phyloP scores from a whole-genome alignment of 2,888 invertebrate genomes.

The Drosophila kambysellisi region DNA sequence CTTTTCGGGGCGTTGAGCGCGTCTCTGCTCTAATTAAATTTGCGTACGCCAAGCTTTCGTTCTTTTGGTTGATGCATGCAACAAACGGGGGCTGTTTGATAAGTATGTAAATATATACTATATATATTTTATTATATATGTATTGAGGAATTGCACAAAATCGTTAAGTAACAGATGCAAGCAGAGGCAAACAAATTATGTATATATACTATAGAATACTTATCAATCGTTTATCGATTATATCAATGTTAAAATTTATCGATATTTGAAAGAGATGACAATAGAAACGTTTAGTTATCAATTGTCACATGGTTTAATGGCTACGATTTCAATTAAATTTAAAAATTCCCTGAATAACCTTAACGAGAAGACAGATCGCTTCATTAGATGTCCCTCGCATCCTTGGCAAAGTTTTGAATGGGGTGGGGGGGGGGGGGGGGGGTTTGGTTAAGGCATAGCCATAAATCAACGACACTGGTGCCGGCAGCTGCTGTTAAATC shows the following conservation, averaged over 20 bases:
- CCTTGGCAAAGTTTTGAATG: constrained; percentile 42
- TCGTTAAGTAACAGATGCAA: not conserved
- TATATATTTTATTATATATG: not conserved
- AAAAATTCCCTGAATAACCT: not conserved
- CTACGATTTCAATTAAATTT: not conserved
- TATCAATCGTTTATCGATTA: not conserved
- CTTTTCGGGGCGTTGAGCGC: constrained; percentile 38
- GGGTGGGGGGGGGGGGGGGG: not conserved
- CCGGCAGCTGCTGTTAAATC: constrained; percentile 67
- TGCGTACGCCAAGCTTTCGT: constrained; percentile 40
- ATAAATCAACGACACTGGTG: constrained; percentile 65
- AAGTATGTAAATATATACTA: not conserved
- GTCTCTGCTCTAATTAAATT: constrained; percentile 71
- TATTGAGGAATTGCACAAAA: not conserved
- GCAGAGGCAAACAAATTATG: not conserved
- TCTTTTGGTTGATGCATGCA: constrained; percentile 14
- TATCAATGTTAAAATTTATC: not conserved
- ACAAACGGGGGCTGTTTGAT: constrained; percentile 10
- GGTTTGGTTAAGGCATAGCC: constrained; percentile 32
- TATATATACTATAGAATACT: too few relatives aligned
- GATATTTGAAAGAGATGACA: not conserved
- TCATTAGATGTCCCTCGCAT: constrained; percentile 13
- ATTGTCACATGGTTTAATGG: not conserved
- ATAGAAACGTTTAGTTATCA: not conserved
- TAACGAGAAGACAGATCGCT: not conserved